These are phyloP conservation scores for Propsilocerus akamusi DNA, from an alignment of 1,140 invertebrate species.

Conservation along the genomic window DNA sequence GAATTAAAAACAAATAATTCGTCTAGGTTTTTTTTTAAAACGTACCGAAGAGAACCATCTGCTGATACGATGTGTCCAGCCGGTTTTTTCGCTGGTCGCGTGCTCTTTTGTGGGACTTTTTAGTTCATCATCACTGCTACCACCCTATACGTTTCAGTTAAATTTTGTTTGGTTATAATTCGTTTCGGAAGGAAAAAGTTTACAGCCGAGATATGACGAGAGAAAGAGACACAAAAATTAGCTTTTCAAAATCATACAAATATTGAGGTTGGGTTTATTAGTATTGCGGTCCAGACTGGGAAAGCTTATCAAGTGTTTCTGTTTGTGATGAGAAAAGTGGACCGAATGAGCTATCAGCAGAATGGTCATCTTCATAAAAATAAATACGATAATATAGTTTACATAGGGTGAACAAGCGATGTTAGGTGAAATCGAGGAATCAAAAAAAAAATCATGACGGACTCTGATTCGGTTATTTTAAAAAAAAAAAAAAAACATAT, in stretches of 20 bases:
- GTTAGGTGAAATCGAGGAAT: neutral
- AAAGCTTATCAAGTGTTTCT: too few relatives aligned
- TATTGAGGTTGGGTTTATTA: too few relatives aligned
- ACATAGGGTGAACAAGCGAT: neutral
- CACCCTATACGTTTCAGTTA: neutral
- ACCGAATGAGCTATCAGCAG: neutral
- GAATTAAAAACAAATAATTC: too few relatives aligned
- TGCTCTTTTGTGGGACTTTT: conserved; percentile 3
- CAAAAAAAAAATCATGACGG: neutral
- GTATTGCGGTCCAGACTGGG: too few relatives aligned
- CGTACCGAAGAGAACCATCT: conserved; percentile 44
- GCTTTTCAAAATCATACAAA: neutral
- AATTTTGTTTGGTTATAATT: too few relatives aligned
- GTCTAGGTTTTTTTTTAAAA: conserved; percentile 14
- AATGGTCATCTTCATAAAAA: neutral
- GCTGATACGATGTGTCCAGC: conserved; percentile 44
- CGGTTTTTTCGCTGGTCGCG: conserved; percentile 36
- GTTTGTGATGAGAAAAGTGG: neutral
- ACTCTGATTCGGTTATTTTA: neutral
- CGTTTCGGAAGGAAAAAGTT: too few relatives aligned
- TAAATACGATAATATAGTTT: neutral
- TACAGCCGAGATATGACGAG: too few relatives aligned
- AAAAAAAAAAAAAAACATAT: neutral
- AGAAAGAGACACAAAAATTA: too few relatives aligned
- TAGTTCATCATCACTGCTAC: conserved; percentile 13